phyloP scores from a whole-genome alignment of 2,888 invertebrate species.

The Monoplex corrugatus region DNA sequence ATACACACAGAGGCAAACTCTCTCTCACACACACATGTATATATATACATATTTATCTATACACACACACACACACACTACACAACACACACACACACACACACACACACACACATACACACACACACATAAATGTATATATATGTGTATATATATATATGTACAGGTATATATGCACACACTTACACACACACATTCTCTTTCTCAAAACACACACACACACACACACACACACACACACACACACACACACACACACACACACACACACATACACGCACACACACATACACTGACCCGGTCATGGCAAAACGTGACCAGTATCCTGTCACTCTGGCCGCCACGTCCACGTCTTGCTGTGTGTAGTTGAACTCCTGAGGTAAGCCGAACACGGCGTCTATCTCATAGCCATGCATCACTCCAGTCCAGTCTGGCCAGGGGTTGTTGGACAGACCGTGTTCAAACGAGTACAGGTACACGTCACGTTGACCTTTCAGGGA shows the following conservation, averaged over 20 bases:
- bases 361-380: constrained; percentile 86
- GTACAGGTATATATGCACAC: too few species aligned
- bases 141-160: background rate
- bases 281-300: constrained; percentile 86
- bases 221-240: background rate
- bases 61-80: too few species aligned
- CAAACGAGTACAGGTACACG: constrained; percentile 68
- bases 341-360: constrained; percentile 90
- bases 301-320: constrained; percentile 97
- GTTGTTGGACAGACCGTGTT: constrained; percentile 64
- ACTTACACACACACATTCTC: too few species aligned
- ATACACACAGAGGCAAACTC: too few species aligned
- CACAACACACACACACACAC: too few species aligned
- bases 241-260: background rate
- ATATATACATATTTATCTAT: too few species aligned
- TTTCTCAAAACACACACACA: too few species aligned
- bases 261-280: background rate
- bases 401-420: constrained; percentile 77
- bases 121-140: background rate
- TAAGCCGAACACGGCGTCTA: constrained; percentile 74
- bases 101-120: constrained; percentile 11
- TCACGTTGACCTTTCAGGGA: constrained; percentile 7
- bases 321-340: constrained; percentile 93
- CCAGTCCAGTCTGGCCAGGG: constrained; percentile 77
- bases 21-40: too few species aligned